phyloP scores from a whole-genome alignment of 1,140 invertebrate genomes.

The Homarus americanus region DNA sequence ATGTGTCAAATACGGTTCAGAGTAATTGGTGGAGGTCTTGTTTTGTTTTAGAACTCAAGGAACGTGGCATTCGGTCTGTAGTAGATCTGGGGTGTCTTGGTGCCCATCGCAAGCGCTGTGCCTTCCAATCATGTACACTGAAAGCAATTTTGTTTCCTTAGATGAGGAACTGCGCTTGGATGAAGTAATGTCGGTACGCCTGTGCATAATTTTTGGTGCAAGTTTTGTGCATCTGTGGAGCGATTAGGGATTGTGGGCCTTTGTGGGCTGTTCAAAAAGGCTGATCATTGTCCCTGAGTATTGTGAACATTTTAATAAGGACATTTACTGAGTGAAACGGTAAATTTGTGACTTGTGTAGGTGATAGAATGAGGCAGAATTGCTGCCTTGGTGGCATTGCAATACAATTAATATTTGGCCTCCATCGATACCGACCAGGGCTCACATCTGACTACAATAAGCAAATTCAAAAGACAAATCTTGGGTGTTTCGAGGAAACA shows the following conservation, averaged over 20 bases:
- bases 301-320: constrained; percentile 30
- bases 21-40: constrained; percentile 22
- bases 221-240: constrained; percentile 54
- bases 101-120: constrained; percentile 68
- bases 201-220: constrained; percentile 68
- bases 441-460: constrained; percentile 16
- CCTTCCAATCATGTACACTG: constrained; percentile 67
- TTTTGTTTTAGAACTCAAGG: constrained; percentile 41
- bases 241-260: constrained; percentile 32
- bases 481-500: constrained; percentile 36
- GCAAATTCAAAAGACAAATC: constrained; percentile 12
- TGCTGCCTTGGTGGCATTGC: constrained; percentile 28
- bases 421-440: constrained; percentile 20
- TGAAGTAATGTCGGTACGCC: constrained; percentile 63
- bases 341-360: constrained; percentile 32
- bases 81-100: constrained; percentile 45
- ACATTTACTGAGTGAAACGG: constrained; percentile 23
- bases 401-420: constrained; percentile 15
- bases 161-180: constrained; percentile 69
- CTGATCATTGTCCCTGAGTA: constrained; percentile 20
- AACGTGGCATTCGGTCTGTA: constrained; percentile 50
- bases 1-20: constrained; percentile 7
- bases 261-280: constrained; percentile 31
- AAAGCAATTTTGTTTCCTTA: constrained; percentile 60
- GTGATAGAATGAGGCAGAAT: constrained; percentile 19